Evolutionary conservation across 1,140 invertebrate genomes (phyloP), one percentile per base, ranked within the genome.

Genomic region (Asobara japonica): DNA sequence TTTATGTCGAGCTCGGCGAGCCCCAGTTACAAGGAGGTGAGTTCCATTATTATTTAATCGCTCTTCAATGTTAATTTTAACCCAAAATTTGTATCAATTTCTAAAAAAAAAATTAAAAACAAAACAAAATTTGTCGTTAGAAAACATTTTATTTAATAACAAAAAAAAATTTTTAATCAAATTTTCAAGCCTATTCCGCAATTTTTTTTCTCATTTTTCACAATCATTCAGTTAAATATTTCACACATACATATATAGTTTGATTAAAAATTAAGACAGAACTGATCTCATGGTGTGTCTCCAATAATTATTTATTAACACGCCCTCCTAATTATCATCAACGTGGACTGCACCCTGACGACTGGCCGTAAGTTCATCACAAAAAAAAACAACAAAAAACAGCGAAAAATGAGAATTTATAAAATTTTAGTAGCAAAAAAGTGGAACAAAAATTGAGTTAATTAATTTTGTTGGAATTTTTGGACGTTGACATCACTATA

Each of bases 1-100:
- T 99, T 84, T 97, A 94, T 83, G 92, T 99, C 0, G 93, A 97
- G 84, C 87, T 99, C 3, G 95, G 93, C 13, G 93, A 96, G 76
- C 97, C 98, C 6, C 91, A 92, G 80, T 89, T 95, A 78, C 89
- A 95, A 78, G 94, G 93, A 90, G 94, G 95, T 96, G 91, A 93
- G 91, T 84, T 70, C 29, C 65, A 38, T 65, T 61, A 67, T 45
- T 33, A 64, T 45, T 25, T 38, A 70, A 60, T 64, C 11, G 4
- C n/a, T n/a, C n/a, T n/a, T n/a, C 27, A 64, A 11, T 64, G 4
- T 31, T 33, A 64, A 29, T 64, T 64, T 36, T 36, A 6, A 36
- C 5, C 31, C 11, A 36, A 6, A 11, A 36, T 6, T 36, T 36
- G 31, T 6, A 36, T 5, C 31, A 36, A 36, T 6, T 11, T 6